Evolutionary conservation across 2,888 invertebrate species (phyloP), one percentile per base, ranked within the genome.

Genomic region (Sarcophaga variegata): DNA sequence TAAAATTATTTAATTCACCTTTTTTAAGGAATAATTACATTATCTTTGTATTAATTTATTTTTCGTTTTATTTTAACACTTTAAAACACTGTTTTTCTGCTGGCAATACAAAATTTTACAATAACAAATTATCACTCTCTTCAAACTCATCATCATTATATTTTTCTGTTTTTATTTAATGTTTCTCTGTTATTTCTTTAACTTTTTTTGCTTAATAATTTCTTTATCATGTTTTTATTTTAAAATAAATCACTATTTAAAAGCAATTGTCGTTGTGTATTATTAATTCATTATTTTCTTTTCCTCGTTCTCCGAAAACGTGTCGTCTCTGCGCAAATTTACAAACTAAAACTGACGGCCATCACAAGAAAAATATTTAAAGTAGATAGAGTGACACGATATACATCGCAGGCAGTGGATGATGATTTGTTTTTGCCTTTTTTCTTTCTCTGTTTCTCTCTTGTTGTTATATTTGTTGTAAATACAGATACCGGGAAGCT

Each of bases 321-420:
- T 45, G 89, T 72, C 88, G 89, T 88, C 86, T 85, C 74, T 87
- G 89, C 88, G 85, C 86, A 87, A 83, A 89, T 86, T 89, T 88
- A 83, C 87, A 88, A 89, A 90, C 90, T 89, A 89, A 90, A 90
- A 89, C 84, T 80, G 71, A 83, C 27, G 17, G 37, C 37, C 10
- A 37, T 2, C 10, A 37, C 10, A 37, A 37, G 37, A 37, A 37
- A 8, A 37, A 37, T 37, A 2, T 37, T 37, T 60, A 59, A 77
- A 64, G 49, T 76, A 22, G 75, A 37, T 66, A 66, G 37, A 37
- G 66, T 62, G 77, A n/a, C 63, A 72, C 37, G 45, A 45, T 63
- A 79, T 47, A 67, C 37, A 37, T 37, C 37, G 37, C 37, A 37
- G 8, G 1, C 25, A 25, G 54, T 14, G 64, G 64, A 72, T 20